phyloP scores from a whole-genome alignment of 2,797 vertebrate species.

The Fratercula arctica region DNA sequence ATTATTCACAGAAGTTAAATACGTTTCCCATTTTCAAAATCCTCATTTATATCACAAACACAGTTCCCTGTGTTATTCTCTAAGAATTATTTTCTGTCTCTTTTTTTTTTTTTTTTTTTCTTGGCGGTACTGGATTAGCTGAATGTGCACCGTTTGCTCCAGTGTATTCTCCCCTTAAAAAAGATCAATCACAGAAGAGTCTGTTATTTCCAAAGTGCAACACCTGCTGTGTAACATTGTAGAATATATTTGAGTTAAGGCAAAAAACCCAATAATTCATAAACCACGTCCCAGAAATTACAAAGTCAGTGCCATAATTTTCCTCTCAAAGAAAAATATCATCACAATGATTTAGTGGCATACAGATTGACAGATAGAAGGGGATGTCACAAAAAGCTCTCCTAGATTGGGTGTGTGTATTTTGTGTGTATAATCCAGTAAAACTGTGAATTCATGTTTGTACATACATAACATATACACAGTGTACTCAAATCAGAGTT shows the following conservation, averaged over 20 bases:
- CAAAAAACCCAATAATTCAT: background rate
- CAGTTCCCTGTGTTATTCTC: background rate
- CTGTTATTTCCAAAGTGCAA: background rate
- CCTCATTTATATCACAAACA: background rate
- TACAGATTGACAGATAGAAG: background rate
- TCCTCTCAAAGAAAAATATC: background rate
- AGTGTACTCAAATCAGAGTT: background rate
- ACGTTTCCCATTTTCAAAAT: slow-evolving; percentile 37
- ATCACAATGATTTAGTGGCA: background rate
- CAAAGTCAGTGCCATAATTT: background rate
- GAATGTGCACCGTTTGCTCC: background rate
- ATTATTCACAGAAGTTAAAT: slow-evolving; percentile 63
- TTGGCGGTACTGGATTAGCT: background rate
- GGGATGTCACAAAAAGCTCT: background rate
- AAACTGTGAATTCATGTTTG: background rate
- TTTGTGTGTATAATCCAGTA: background rate
- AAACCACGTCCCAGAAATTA: background rate
- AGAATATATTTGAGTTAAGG: background rate
- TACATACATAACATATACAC: background rate
- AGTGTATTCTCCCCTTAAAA: background rate
- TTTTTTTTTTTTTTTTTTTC: background rate
- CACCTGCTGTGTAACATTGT: background rate
- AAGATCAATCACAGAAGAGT: background rate
- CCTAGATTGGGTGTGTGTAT: background rate
- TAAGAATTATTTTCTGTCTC: background rate